Evolutionary conservation across 2,113 vertebrate species (phyloP), one percentile per base, ranked within the genome.

Genomic region (Hemibagrus wyckioides): DNA sequence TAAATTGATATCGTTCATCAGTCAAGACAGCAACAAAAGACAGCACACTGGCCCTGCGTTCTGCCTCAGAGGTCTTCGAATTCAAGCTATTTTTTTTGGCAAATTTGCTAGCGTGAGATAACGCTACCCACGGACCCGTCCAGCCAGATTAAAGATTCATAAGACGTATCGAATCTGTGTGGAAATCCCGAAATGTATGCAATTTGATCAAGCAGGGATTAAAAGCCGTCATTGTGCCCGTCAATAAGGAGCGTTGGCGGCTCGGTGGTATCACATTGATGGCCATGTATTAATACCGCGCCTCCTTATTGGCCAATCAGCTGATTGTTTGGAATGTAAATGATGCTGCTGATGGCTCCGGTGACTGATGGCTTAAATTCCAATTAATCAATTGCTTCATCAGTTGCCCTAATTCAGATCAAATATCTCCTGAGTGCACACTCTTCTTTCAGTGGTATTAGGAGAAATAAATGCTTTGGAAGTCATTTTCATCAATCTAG

Each of bases 311-410:
- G 95, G 96, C 93, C 96, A 91, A 96, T 95, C 96, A 96, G 96
- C 95, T 96, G 96, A 97, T 98, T 97, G 96, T 97, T 98, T 96
- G 95, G 96, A 97, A 98, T 98, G 97, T 96, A 97, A 97, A 97
- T 97, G 96, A 97, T 97, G 95, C 95, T 96, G 95, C 92, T 97
- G 95, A 97, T 97, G 95, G 96, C 96, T 96, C 96, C 94, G 93
- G 95, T 98, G 97, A 97, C 96, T 96, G 96, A 97, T 97, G 96
- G 97, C 96, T 98, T 97, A 95, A 97, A 97, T 99, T 97, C 97
- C 97, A 97, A 97, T 98, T 97, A 97, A 98, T 99, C 97, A 98
- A 96, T 98, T 97, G 95, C 95, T 98, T 98, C 96, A 96, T 98
- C 92, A 92, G 95, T 97, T 99, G 96, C 96, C 96, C 96, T 97